Evolutionary conservation across 2,797 vertebrate species (phyloP), one percentile per base, ranked within the genome.

Genomic region (Syngnathus acus): DNA sequence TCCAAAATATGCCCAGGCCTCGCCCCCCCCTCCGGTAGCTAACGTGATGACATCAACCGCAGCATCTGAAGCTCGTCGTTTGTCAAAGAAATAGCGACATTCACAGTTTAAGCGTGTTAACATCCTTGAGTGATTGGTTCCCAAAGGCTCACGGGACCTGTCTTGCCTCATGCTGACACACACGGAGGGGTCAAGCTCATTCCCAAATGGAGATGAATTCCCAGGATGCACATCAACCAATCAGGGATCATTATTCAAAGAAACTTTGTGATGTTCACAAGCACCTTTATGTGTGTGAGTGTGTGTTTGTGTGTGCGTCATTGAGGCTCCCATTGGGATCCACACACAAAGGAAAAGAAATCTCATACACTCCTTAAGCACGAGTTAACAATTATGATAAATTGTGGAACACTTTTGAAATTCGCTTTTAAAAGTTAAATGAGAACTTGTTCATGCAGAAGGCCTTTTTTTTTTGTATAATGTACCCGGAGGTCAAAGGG

Each of bases 21-120:
- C 26, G 6, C 54, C 53, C 10, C 21, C 21, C 26, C 6, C 54
- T 21, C 10, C 23, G 53, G 53, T 26, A 14, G 53, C 11, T 13
- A 16, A 11, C 11, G 11, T 32, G 23, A 37, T 70, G 60, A 70
- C 79, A 82, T 73, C 82, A 77, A 32, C 73, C 2, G 32, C 7
- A 26, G 10, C 32, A 21, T 23, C 26, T 9, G 23, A 53, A 47
- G 16, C 50, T 9, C 50, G 19, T 51, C n/a, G n/a, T 51, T 21
- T 51, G 2, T 51, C 50, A 51, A 51, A 51, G 50, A 57, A 55
- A 32, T 55, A 32, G 26, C 14, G 8, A 37, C 17, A 37, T 37
- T 57, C 32, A 14, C 14, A 47, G 13, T 32, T 57, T 5, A 17
- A 57, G 26, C 14, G 26, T 4, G 32, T 55, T 55, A 51, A n/a